phyloP scores from a whole-genome alignment of 2,797 vertebrate genomes.

The Crenuchus spilurus region DNA sequence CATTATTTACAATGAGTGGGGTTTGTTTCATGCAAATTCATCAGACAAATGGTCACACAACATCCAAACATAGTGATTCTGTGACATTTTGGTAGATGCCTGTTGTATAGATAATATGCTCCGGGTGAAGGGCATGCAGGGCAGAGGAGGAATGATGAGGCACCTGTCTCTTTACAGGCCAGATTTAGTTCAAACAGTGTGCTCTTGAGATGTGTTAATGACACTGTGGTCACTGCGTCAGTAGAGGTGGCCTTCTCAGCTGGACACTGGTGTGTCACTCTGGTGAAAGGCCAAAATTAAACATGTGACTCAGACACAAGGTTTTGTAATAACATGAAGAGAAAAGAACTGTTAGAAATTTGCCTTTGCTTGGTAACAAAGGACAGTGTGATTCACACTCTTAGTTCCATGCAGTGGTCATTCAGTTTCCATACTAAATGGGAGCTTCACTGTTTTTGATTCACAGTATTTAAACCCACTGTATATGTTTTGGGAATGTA shows the following conservation, averaged over 20 bases:
- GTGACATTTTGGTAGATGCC: neutral
- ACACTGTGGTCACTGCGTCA: neutral
- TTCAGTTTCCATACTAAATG: too few species aligned
- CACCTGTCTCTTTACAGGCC: neutral
- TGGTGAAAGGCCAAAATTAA: neutral
- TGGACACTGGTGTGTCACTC: neutral
- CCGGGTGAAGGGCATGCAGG: neutral
- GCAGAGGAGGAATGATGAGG: neutral
- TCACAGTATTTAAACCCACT: too few species aligned
- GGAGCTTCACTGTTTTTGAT: too few species aligned
- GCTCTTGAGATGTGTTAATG: slow-evolving; percentile 2
- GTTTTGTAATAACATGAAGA: neutral
- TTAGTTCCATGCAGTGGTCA: too few species aligned
- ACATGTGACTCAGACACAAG: slow-evolving; percentile 8
- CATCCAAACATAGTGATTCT: neutral
- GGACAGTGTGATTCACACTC: neutral
- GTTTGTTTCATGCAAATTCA: neutral
- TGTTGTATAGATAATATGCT: neutral
- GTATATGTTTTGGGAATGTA: too few species aligned
- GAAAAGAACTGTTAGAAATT: neutral
- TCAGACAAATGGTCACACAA: neutral
- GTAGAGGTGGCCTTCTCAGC: neutral
- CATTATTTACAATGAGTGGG: neutral
- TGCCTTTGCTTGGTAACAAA: neutral
- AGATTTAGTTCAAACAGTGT: neutral